phyloP scores from a whole-genome alignment of 1,140 invertebrate species.

The Drosophila rufa region DNA sequence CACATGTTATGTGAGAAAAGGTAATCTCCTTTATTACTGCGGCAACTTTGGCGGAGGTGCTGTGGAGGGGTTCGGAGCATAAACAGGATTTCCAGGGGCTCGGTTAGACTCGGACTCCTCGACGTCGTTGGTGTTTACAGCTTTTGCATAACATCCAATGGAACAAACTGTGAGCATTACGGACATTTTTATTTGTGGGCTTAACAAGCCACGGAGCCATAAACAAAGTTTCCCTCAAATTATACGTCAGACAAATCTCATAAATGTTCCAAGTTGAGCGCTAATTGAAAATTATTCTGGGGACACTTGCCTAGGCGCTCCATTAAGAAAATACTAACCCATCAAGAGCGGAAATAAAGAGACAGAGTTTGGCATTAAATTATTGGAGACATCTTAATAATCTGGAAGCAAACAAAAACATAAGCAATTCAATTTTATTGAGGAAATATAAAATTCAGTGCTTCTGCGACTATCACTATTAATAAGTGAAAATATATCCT shows the following conservation, averaged over 20 bases:
- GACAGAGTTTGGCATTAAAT: too few species aligned
- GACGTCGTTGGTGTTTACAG: constrained; percentile 53
- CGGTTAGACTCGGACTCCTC: constrained; percentile 18
- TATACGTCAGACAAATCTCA: constrained; percentile 58
- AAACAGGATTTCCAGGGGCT: constrained; percentile 64
- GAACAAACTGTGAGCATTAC: constrained; percentile 73
- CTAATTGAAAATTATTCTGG: constrained; percentile 69
- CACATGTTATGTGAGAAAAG: constrained; percentile 72
- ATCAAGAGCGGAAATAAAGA: background rate
- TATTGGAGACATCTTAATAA: too few species aligned
- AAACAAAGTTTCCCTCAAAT: constrained; percentile 75
- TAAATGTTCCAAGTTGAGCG: constrained; percentile 40
- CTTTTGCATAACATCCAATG: constrained; percentile 73
- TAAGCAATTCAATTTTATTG: too few species aligned
- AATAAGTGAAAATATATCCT: too few species aligned
- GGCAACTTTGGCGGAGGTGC: constrained; percentile 66
- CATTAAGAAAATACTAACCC: background rate
- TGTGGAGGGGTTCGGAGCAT: constrained; percentile 30
- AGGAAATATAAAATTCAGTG: too few species aligned
- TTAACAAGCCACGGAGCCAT: constrained; percentile 63
- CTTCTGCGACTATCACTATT: too few species aligned
- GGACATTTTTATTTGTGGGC: constrained; percentile 75
- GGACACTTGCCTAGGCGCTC: constrained; percentile 7
- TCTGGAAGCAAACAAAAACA: too few species aligned
- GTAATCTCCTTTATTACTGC: constrained; percentile 83